Base-by-base conservation (phyloP, 1,140 invertebrate genomes). In the Stegodyphus dumicola region DNA sequence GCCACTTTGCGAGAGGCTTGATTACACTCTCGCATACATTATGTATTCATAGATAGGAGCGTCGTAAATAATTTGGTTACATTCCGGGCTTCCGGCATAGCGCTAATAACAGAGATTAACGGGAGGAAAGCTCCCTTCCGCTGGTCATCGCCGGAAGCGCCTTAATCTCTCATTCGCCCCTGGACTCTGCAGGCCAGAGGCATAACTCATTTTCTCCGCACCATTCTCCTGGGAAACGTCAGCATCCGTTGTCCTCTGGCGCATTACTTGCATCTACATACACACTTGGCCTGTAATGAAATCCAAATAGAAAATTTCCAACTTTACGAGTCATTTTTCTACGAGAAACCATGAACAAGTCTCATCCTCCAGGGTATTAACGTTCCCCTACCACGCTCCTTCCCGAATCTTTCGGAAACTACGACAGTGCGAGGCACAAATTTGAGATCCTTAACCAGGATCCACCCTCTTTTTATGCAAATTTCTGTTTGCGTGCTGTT, bases 11-110 rank as follows among this genome's bases (percentile, higher is more conserved):
- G 60, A 67, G 74, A 69, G 74, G 81, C 64, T 85, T 85, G 73
- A 85, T 85, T 77, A 85, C 74, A 76, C 56, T 85, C 73, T 51
- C 51, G 73, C 81, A 85, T 85, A 76, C 74, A 85, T 85, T 85
- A 85, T 77, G 65, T 77, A 85, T 85, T 85, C 81, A 85, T 85
- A 85, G 81, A 70, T 75, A 77, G 74, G 51, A 77, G 33, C 74
- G 17, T 85, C 81, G 81, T 85, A 85, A 85, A 85, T 85, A 85
- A 85, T 85, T 85, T 77, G 81, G 81, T 85, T 85, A 85, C 81
- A 77, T 85, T 85, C 65, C n/a, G 60, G 70, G 81, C 74, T 85
- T 83, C 80, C 80, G 80, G 71, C 70, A 75, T 15, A 7, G 71
- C 56, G 73, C 81, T 85, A 85, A 85, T 85, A 85, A 85, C 81